These are phyloP conservation scores for Danio tinwini DNA, from an alignment of 2,797 vertebrate species.

Conservation along the genomic window DNA sequence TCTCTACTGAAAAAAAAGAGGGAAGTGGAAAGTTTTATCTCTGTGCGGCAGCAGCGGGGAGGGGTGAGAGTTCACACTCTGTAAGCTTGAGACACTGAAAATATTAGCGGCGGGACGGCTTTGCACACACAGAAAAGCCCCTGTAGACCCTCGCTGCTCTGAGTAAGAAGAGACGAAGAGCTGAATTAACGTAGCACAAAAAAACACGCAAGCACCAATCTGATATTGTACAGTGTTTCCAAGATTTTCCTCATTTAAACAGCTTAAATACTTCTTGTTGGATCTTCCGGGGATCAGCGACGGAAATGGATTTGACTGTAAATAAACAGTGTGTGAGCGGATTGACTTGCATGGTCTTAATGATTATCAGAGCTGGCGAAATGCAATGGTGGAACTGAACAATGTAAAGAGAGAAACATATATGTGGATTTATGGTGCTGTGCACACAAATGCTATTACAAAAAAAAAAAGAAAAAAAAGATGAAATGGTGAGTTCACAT, in stretches of 20 bases:
- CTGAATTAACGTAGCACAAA: constrained; percentile 32
- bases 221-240: constrained; percentile 41
- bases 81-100: constrained; percentile 71
- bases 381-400: background rate
- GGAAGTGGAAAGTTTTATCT: constrained; percentile 79
- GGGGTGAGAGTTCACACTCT: constrained; percentile 75
- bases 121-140: constrained; percentile 48
- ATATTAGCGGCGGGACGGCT: constrained; percentile 59
- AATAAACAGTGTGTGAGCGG: constrained; percentile 32
- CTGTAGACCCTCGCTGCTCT: constrained; percentile 33
- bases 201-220: constrained; percentile 20
- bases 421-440: background rate
- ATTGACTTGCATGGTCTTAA: constrained; percentile 49
- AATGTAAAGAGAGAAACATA: constrained; percentile 13
- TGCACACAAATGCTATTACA: background rate
- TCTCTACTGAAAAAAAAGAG: constrained; percentile 70
- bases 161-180: constrained; percentile 14
- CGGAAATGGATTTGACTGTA: constrained; percentile 37
- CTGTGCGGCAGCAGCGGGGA: constrained; percentile 71
- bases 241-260: constrained; percentile 37
- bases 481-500: background rate
- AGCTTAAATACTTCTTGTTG: constrained; percentile 36
- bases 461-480: background rate
- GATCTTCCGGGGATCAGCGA: constrained; percentile 22
- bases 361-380: constrained; percentile 29